phyloP scores from a whole-genome alignment of 2,888 invertebrate genomes.

The Lottia gigantea region DNA sequence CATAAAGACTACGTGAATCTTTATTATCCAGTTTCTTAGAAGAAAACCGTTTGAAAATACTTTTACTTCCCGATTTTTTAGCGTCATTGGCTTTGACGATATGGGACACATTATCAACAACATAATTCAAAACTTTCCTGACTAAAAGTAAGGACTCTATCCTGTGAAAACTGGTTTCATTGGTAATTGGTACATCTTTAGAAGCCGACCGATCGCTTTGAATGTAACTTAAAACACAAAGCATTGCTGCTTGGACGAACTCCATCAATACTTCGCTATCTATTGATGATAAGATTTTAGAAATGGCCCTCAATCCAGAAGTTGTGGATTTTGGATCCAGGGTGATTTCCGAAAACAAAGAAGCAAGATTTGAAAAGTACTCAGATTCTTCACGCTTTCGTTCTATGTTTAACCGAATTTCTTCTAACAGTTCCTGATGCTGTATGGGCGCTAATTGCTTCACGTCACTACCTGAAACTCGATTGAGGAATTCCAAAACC shows the following conservation, averaged over 20 bases:
- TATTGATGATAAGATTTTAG: constrained; percentile 12
- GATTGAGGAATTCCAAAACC: constrained; percentile 6
- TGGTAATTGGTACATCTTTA: constrained; percentile 5
- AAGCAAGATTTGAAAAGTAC: constrained; percentile 4
- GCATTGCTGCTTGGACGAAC: constrained; percentile 18
- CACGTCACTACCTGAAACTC: neutral
- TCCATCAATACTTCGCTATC: constrained; percentile 7
- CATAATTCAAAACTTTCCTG: constrained; percentile 33
- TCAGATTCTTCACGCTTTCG: constrained; percentile 1
- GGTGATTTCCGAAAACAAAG: constrained; percentile 5
- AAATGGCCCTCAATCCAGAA: constrained; percentile 11
- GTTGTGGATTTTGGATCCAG: neutral
- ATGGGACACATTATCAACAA: constrained; percentile 28
- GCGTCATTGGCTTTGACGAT: neutral
- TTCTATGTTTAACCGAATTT: neutral
- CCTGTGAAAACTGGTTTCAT: constrained; percentile 29
- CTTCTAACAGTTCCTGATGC: neutral
- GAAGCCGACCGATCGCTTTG: neutral
- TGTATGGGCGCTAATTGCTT: neutral
- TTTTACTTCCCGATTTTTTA: neutral
- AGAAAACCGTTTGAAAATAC: neutral
- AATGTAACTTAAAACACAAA: constrained; percentile 1
- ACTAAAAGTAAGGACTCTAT: constrained; percentile 35
- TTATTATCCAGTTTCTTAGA: neutral
- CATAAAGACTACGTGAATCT: neutral